Evolutionary conservation across 2,888 invertebrate species (phyloP).

Genomic region (Leucoptera coffeella): DNA sequence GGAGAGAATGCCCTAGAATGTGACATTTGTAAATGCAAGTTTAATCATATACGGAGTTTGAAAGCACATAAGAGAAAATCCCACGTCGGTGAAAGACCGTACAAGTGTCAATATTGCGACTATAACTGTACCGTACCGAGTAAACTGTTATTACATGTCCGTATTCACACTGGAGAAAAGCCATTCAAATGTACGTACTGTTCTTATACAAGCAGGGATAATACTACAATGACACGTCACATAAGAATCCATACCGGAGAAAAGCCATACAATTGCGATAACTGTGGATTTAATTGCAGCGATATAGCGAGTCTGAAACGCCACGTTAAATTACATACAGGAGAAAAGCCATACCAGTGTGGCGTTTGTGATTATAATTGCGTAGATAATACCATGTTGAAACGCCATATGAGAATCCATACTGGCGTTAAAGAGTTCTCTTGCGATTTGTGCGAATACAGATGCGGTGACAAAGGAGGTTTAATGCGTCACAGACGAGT

Average conservation of each 20-base stretch:
- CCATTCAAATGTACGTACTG: not conserved
- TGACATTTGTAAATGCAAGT: not conserved
- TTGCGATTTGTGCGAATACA: not conserved
- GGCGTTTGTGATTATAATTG: not conserved
- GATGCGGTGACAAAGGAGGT: not conserved
- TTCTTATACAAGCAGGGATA: not conserved
- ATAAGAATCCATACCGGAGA: conserved; percentile 1
- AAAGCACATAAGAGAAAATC: not conserved
- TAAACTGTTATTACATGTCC: not conserved
- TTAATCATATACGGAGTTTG: not conserved
- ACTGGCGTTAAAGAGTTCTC: not conserved
- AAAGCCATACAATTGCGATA: conserved; percentile 1
- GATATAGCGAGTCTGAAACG: not conserved
- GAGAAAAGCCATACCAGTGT: not conserved
- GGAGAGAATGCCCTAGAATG: not conserved
- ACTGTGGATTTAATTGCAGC: not conserved
- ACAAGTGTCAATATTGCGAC: not conserved
- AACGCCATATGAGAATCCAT: not conserved
- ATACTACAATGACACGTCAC: not conserved
- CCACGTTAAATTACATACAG: conserved; percentile 1
- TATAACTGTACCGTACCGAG: not conserved
- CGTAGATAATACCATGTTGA: not conserved
- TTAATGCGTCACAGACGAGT: not conserved
- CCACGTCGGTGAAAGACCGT: not conserved
- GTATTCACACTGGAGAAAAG: not conserved